These are phyloP conservation scores for Gasterosteus nipponicus DNA, from an alignment of 2,113 vertebrate genomes.

Conservation along the genomic window DNA sequence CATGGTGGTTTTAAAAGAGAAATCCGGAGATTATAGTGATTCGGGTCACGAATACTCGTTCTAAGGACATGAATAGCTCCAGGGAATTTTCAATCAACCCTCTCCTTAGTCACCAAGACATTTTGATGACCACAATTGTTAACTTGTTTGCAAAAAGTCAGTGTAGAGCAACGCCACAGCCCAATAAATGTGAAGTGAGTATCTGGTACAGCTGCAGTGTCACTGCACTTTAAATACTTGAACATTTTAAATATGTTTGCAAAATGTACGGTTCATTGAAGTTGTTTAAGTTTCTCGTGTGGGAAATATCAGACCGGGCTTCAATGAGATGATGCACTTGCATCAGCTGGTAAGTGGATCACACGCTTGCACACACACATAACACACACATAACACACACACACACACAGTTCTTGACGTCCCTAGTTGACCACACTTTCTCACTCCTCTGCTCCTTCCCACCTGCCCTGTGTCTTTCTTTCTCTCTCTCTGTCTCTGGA, in stretches of 20 bases:
- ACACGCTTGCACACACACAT: conserved; percentile 30
- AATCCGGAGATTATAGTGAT: neutral
- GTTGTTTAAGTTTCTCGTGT: conserved; percentile 26
- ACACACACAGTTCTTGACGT: conserved; percentile 70
- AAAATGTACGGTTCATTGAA: conserved; percentile 25
- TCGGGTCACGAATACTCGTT: neutral
- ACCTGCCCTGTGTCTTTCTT: conserved; percentile 84
- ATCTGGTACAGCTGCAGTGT: neutral
- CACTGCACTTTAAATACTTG: conserved; percentile 12
- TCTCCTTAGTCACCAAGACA: neutral
- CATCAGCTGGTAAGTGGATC: conserved; percentile 68
- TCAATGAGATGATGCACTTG: conserved; percentile 43
- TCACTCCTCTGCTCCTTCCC: conserved; percentile 91
- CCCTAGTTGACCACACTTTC: conserved; percentile 90
- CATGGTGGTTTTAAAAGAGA: neutral
- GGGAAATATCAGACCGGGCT: conserved; percentile 33
- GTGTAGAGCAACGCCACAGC: neutral
- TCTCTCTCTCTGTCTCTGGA: conserved; percentile 86
- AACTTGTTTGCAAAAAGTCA: neutral
- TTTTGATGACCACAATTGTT: neutral
- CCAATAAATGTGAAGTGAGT: conserved; percentile 1
- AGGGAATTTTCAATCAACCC: neutral
- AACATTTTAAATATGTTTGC: neutral
- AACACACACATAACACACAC: conserved; percentile 22
- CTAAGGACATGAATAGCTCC: neutral